Conservation (phyloP, 2,113 vertebrate genomes). For the Sinocyclocheilus rhinocerous region DNA sequence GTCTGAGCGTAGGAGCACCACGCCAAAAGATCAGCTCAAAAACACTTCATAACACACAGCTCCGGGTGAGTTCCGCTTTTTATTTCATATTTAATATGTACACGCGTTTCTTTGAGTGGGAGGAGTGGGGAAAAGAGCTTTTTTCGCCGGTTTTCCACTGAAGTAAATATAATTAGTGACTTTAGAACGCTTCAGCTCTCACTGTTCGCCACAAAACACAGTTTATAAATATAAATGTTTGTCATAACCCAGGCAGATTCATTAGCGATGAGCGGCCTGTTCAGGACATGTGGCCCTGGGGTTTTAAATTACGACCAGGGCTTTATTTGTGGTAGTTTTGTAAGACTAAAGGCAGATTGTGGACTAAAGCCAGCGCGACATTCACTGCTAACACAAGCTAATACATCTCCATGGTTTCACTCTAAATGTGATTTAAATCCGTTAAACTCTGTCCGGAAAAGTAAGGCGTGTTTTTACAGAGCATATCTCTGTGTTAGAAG, state of each 20-base stretch:
- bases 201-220: neutral
- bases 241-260: neutral
- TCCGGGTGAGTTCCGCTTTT: slow-evolving; percentile 42
- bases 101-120: neutral
- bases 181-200: slow-evolving; percentile 12
- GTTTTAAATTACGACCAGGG: slow-evolving; percentile 20
- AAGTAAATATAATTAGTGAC: slow-evolving; percentile 41
- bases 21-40: slow-evolving; percentile 57
- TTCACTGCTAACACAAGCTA: slow-evolving; percentile 38
- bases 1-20: slow-evolving; percentile 64
- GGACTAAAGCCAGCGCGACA: slow-evolving; percentile 40
- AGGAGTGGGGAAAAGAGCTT: neutral
- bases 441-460: neutral
- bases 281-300: slow-evolving; percentile 20
- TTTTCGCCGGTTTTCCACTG: slow-evolving; percentile 25
- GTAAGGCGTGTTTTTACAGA: neutral
- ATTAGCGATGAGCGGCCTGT: slow-evolving; percentile 8
- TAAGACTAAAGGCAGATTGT: slow-evolving; percentile 28
- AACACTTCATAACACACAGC: slow-evolving; percentile 56
- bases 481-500: neutral
- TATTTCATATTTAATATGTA: neutral
- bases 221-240: slow-evolving; percentile 12
- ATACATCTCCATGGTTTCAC: slow-evolving; percentile 12
- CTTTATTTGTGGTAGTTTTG: slow-evolving; percentile 38
- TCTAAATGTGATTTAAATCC: neutral